Conservation (phyloP, 2,113 vertebrate genomes). For the Plestiodon gilberti region DNA sequence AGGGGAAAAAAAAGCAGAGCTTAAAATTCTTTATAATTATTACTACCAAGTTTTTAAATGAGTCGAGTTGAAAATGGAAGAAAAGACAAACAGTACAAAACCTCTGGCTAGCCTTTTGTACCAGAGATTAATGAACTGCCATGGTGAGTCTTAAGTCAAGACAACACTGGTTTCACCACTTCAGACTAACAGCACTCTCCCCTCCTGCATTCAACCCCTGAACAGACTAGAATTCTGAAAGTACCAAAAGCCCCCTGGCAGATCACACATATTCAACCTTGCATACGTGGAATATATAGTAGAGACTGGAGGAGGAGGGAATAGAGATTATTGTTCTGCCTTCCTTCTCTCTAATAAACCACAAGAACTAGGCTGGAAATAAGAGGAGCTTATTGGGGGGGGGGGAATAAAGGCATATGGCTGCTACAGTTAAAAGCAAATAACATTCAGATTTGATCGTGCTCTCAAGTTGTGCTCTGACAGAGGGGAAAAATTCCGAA, state of each 20-base stretch:
- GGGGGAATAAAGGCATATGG: background rate
- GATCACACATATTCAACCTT: slow-evolving; percentile 1
- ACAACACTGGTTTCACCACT: background rate
- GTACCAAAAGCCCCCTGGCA: background rate
- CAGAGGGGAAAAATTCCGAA: background rate
- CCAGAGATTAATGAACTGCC: slow-evolving; percentile 27
- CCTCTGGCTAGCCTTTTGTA: slow-evolving; percentile 39
- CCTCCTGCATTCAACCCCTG: background rate
- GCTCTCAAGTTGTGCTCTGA: background rate
- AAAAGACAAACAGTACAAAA: slow-evolving; percentile 17
- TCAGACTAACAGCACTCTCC: background rate
- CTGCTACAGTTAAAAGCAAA: background rate
- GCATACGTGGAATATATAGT: background rate
- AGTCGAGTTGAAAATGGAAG: slow-evolving; percentile 18
- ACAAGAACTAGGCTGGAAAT: background rate
- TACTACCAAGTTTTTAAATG: slow-evolving; percentile 48
- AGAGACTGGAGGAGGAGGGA: background rate
- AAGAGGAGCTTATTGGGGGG: background rate
- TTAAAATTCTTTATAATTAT: slow-evolving; percentile 73
- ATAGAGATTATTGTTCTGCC: background rate
- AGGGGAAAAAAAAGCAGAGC: slow-evolving; percentile 75
- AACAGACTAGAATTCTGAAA: background rate
- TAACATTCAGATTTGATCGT: background rate
- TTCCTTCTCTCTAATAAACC: background rate
- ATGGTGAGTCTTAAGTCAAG: background rate